A percentile compares a stretch with the other conserved stretches of the same genome.
phyloP scores from a whole-genome alignment of 2,888 invertebrate genomes.

The Mystacides longicornis region DNA sequence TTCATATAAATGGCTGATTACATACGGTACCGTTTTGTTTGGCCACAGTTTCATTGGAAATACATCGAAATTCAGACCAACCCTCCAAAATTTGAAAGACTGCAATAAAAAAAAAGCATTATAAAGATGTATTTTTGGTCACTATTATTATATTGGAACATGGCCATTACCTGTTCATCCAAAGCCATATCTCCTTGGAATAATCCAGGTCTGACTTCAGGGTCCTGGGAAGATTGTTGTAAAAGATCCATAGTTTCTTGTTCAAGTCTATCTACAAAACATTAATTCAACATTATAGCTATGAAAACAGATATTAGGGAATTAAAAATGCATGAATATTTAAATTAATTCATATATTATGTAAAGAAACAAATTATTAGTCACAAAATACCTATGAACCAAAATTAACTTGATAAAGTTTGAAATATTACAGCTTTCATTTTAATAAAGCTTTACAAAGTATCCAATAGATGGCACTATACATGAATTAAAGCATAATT shows the following conservation, averaged over 20 bases:
- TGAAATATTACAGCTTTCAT: no score
- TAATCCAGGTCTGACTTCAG: constrained; percentile 57
- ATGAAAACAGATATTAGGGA: neutral
- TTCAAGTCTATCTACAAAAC: constrained; percentile 18
- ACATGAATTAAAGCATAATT: no score
- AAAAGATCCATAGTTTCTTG: constrained; percentile 15
- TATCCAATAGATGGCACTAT: no score
- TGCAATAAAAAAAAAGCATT: constrained; percentile 27
- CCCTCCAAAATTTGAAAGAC: constrained; percentile 51
- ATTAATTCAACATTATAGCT: neutral
- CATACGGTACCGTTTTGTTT: constrained; percentile 57
- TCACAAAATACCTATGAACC: neutral
- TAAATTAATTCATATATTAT: no score
- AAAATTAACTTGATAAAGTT: neutral
- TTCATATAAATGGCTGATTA: constrained; percentile 55
- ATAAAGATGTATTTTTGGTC: no score
- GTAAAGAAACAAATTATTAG: neutral
- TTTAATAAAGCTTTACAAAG: no score
- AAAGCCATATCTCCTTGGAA: constrained; percentile 65
- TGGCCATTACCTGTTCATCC: constrained; percentile 40
- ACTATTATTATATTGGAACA: neutral
- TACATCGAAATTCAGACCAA: constrained; percentile 56
- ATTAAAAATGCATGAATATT: no score
- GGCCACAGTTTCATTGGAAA: constrained; percentile 59
- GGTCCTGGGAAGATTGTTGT: constrained; percentile 41